Evolutionary conservation across 2,113 vertebrate genomes (phyloP).

Genomic region (Charina bottae): DNA sequence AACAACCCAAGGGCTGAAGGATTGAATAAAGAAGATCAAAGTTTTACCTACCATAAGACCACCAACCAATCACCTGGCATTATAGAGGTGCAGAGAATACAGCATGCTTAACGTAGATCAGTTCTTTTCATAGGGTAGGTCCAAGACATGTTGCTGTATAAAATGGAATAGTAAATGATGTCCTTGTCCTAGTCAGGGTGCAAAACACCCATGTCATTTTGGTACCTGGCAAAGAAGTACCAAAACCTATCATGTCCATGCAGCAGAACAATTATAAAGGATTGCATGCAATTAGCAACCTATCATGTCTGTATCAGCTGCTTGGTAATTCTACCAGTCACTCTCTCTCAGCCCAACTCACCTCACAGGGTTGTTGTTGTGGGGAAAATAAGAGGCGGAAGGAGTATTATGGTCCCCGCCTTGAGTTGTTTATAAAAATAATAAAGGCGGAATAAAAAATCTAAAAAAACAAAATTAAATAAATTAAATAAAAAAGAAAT

Average conservation of each 20-base stretch:
- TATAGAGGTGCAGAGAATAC: neutral
- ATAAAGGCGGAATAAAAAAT: too few species aligned
- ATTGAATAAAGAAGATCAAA: neutral
- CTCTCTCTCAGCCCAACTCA: too few species aligned
- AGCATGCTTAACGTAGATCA: neutral
- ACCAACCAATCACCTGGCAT: neutral
- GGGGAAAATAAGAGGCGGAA: too few species aligned
- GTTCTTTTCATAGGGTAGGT: neutral
- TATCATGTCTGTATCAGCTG: neutral
- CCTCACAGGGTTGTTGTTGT: too few species aligned
- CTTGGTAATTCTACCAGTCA: neutral
- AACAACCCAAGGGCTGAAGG: neutral
- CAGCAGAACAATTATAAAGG: neutral
- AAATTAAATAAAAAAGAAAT: neutral
- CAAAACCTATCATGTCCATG: neutral
- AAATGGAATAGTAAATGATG: neutral
- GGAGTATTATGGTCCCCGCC: too few species aligned
- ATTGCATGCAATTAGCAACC: neutral
- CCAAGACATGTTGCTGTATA: neutral
- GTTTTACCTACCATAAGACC: neutral
- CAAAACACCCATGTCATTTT: neutral
- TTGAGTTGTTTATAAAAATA: too few species aligned
- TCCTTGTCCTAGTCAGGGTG: neutral
- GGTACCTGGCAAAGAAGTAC: neutral
- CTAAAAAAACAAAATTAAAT: too few species aligned